Evolutionary conservation across 2,888 invertebrate species (phyloP), one percentile per base, ranked within the genome.

Genomic region (Arge pagana): DNA sequence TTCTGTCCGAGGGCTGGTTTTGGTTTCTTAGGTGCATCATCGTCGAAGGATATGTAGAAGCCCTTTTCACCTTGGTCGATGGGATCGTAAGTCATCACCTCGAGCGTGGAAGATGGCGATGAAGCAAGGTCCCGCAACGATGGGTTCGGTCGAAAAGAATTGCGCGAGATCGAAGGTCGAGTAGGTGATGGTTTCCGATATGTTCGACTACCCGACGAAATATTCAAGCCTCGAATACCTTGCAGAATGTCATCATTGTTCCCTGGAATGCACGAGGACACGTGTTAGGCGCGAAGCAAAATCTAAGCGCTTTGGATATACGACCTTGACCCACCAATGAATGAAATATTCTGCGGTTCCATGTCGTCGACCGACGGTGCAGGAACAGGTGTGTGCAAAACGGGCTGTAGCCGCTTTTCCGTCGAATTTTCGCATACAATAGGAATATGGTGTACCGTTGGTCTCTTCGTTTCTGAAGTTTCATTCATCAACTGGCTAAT

Each of bases 31-130:
- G 93, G 93, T 65, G 87, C 87, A 52, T 91, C 91, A 72, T 90
- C 88, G 72, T 94, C 94, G 73, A 96, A 94, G 43, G 93, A 91
- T 70, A 96, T 93, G 77, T 96, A 96, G 79, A 96, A 96, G 23
- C 92, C 91, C 75, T 92, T 90, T 72, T 91, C 89, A 8, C 67
- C 70, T 10, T 63, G 63, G 54, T 79, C 81, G 8, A 76, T 75
- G 4, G 78, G 70, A 60, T 81, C 82, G 28, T 78, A 74, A 23
- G 77, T 69, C n/a, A 68, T 56, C 66, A 79, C 59, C 74, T 79
- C 64, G 61, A 78, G 61, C 30, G 68, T 54, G 72, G 78, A 53
- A 67, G 74, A 62, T 70, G 70, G 82, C 74, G 69, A 80, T 68
- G 67, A 82, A 78, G 63, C 64, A 33, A 68, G 60, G 64, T 72